These are phyloP conservation scores for Chiloscyllium plagiosum DNA, from an alignment of 2,113 vertebrate genomes.

Conservation along the genomic window DNA sequence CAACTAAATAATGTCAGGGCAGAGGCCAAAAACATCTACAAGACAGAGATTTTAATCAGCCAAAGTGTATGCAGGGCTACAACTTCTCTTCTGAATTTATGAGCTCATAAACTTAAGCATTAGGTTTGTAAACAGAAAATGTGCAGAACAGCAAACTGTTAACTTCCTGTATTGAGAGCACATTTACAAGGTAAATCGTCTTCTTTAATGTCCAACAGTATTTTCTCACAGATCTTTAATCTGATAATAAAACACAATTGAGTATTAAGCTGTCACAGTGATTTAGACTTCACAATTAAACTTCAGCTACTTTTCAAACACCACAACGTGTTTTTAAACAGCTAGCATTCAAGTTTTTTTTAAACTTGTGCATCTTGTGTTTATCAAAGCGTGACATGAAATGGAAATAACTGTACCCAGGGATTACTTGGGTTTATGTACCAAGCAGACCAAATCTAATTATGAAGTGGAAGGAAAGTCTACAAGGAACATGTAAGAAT, in stretches of 20 bases:
- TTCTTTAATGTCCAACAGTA: background rate
- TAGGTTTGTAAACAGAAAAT: constrained; percentile 26
- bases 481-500: background rate
- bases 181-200: constrained; percentile 28
- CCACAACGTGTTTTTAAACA: background rate
- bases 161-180: background rate
- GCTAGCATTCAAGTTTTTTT: background rate
- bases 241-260: constrained; percentile 2
- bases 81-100: constrained; percentile 1
- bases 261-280: background rate
- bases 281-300: constrained; percentile 23
- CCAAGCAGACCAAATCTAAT: background rate
- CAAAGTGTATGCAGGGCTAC: background rate
- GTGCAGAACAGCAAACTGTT: background rate
- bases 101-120: background rate
- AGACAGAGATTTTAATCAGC: constrained; percentile 26
- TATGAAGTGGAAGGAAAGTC: background rate
- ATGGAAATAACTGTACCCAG: background rate
- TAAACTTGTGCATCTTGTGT: background rate
- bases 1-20: background rate
- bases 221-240: constrained; percentile 17
- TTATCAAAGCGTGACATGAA: background rate
- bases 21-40: background rate
- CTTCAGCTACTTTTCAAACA: background rate
- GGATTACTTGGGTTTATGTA: background rate